Evolutionary conservation across 2,888 invertebrate genomes (phyloP).

Genomic region (Zaprionus bogoriensis): DNA sequence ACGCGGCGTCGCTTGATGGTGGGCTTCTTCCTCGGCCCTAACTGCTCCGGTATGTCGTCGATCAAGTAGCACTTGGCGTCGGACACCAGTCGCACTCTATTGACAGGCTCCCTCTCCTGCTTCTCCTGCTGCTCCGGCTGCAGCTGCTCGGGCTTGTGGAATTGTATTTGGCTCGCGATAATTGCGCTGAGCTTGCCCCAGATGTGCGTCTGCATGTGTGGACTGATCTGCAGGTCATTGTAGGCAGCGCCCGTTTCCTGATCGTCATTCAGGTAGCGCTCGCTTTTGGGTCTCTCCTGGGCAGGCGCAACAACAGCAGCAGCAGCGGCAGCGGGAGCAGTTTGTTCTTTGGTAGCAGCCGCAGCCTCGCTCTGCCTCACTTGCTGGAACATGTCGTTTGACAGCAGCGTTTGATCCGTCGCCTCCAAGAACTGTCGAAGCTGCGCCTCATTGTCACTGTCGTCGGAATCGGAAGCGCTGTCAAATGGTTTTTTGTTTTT

Average conservation of each 20-base stretch:
- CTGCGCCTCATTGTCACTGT: slow-evolving; percentile 57
- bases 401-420: slow-evolving; percentile 68
- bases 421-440: slow-evolving; percentile 70
- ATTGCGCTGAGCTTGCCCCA: slow-evolving; percentile 62
- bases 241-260: slow-evolving; percentile 8
- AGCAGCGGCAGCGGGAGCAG: background rate
- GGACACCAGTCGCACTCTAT: slow-evolving; percentile 56
- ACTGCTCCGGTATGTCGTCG: slow-evolving; percentile 52
- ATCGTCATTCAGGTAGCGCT: slow-evolving; percentile 60
- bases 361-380: too few relatives aligned
- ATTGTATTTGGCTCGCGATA: slow-evolving; percentile 66
- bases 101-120: slow-evolving; percentile 14
- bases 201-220: slow-evolving; percentile 67
- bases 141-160: slow-evolving; percentile 13
- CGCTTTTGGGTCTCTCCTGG: slow-evolving; percentile 37
- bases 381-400: slow-evolving; percentile 64
- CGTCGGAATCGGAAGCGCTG: slow-evolving; percentile 37
- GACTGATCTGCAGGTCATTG: slow-evolving; percentile 65
- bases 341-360: background rate
- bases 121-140: background rate
- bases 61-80: slow-evolving; percentile 64
- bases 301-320: background rate
- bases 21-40: slow-evolving; percentile 53
- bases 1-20: slow-evolving; percentile 56
- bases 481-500: background rate